Percentiles rank a stretch among this genome's conserved stretches.
These are phyloP conservation scores for Gymnocephalus cernua DNA, from an alignment of 2,113 vertebrate genomes.

Conservation along the genomic window DNA sequence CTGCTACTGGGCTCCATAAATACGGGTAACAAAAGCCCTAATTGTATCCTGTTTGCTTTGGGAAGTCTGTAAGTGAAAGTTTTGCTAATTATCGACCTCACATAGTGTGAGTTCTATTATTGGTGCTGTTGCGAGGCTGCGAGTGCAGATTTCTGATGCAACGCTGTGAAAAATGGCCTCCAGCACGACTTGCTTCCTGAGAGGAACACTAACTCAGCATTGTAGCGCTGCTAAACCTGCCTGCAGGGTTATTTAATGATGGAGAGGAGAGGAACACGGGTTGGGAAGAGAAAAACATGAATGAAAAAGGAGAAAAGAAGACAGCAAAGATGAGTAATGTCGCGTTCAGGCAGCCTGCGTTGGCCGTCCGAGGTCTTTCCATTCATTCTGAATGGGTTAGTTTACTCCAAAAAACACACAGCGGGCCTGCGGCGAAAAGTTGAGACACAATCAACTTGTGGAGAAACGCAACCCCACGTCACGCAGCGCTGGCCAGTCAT, in stretches of 20 bases:
- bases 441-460: no score
- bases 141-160: slow-evolving; percentile 63
- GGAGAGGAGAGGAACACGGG: neutral
- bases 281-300: neutral
- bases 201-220: slow-evolving; percentile 57
- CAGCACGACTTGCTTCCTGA: slow-evolving; percentile 28
- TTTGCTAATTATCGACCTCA: slow-evolving; percentile 39
- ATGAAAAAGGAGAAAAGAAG: neutral
- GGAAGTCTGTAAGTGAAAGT: slow-evolving; percentile 46
- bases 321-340: neutral
- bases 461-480: no score
- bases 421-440: no score
- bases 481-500: no score
- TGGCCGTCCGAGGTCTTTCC: no score
- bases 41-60: slow-evolving; percentile 37
- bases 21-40: slow-evolving; percentile 21
- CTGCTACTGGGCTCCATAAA: slow-evolving; percentile 32
- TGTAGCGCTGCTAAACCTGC: slow-evolving; percentile 39
- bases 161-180: slow-evolving; percentile 61
- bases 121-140: slow-evolving; percentile 28
- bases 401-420: no score
- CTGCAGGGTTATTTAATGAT: slow-evolving; percentile 20
- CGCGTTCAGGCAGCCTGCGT: no score
- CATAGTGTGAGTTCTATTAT: slow-evolving; percentile 33
- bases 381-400: no score